Evolutionary conservation across 2,797 vertebrate species (phyloP), one percentile per base, ranked within the genome.

Genomic region (Capromys pilorides): DNA sequence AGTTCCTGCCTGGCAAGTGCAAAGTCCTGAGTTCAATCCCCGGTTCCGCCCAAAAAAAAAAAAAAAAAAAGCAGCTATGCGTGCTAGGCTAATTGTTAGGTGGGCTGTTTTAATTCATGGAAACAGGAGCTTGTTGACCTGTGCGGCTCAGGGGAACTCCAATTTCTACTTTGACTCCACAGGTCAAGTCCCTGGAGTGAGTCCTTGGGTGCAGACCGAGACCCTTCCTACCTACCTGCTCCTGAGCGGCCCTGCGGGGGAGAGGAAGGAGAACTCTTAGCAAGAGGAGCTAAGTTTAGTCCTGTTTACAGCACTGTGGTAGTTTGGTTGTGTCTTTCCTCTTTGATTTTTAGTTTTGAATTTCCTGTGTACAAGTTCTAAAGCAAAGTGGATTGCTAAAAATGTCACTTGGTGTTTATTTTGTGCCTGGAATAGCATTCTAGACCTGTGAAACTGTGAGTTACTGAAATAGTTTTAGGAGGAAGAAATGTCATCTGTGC

Each of bases 361-460:
- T 94, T 97, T 97, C 97, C 95, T 96, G 94, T 81, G 79, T 94
- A 1, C 45, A 71, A 82, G 85, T 95, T 73, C 93, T 83, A 45
- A 88, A 96, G 85, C 89, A 81, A 78, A 96, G 11, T 67, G 64
- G 78, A 24, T 77, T 93, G 93, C 96, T 95, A 94, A 97, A 97
- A 96, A 97, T 96, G 93, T 85, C 91, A 90, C 93, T 86, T 64
- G 85, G 39, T 89, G 57, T 95, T 96, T 91, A 39, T 84, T 79
- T 86, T 90, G 90, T 84, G 75, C 94, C 95, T 91, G 69, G 86
- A 97, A 96, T 95, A 92, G 91, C 93, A 79, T 81, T 90, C 41
- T 67, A 94, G 90, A 71, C 93, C 82, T 24, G 62, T 64, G 96
- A 94, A 84, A 26, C 66, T 61, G 33, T 92, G 80, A 96, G 85